Conservation (phyloP, 2,797 vertebrate species). For the Enteromius afrohamiltoni region DNA sequence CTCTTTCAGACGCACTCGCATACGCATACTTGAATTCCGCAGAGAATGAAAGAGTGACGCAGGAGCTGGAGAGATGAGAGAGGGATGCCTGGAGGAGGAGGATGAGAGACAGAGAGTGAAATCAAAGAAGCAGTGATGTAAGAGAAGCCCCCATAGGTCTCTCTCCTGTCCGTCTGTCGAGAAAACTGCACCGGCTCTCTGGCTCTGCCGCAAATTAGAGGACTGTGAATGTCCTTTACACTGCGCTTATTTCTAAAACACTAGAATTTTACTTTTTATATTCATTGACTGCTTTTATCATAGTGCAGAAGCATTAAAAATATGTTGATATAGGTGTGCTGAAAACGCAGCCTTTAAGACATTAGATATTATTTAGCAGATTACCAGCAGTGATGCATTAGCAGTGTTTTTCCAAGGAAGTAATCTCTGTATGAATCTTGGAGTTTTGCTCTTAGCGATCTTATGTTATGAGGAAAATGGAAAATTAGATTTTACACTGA, state of each 20-base stretch:
- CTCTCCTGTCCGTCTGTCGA: constrained; percentile 45
- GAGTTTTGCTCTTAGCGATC: background rate
- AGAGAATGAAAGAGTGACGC: constrained; percentile 53
- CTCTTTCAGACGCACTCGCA: constrained; percentile 19
- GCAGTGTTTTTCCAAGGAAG: background rate
- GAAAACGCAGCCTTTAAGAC: background rate
- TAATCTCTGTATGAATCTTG: background rate
- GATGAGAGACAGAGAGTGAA: constrained; percentile 53
- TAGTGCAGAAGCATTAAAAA: background rate
- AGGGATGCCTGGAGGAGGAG: constrained; percentile 42
- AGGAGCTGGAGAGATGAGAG: constrained; percentile 51
- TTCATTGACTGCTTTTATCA: background rate
- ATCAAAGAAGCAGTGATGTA: constrained; percentile 50
- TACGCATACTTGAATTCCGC: constrained; percentile 34
- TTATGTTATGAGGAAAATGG: background rate
- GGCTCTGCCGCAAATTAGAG: constrained; percentile 46
- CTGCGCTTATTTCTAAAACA: background rate
- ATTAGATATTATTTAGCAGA: background rate
- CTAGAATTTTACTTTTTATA: background rate
- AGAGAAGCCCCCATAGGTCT: constrained; percentile 40
- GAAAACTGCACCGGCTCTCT: constrained; percentile 12
- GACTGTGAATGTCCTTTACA: constrained; percentile 11
- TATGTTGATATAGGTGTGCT: background rate
- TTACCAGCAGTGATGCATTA: background rate
- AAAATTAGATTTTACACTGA: background rate